Evolutionary conservation across 2,113 vertebrate genomes (phyloP).

Genomic region (Hystrix brachyura): DNA sequence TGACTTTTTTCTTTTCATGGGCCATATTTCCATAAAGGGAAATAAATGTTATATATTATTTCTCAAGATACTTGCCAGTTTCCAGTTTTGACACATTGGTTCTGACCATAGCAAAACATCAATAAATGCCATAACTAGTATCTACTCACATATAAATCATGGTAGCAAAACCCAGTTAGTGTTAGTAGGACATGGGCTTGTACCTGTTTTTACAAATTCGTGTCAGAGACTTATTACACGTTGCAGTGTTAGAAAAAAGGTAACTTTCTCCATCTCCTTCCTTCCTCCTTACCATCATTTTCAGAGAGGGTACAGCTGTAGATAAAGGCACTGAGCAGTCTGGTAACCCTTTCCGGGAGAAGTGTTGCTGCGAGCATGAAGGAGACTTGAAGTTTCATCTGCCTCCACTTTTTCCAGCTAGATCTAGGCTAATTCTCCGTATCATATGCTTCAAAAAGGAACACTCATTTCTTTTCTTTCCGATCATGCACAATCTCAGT

Average conservation of each 20-base stretch:
- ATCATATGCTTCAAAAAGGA: not conserved
- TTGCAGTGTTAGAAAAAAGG: not conserved
- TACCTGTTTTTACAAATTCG: not conserved
- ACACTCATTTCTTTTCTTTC: not conserved
- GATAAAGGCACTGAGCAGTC: not conserved
- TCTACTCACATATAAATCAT: not conserved
- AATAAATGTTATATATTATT: not conserved
- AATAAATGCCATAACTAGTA: not conserved
- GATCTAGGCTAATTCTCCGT: not conserved
- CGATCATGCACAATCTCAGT: not conserved
- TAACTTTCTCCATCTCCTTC: accelerated
- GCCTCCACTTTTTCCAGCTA: not conserved
- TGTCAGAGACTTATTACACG: not conserved
- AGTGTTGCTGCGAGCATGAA: not conserved
- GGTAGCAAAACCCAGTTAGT: not conserved
- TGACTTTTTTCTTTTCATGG: not conserved
- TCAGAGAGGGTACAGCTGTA: not conserved
- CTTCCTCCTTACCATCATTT: not conserved
- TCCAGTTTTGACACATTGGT: not conserved
- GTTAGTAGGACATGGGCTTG: not conserved
- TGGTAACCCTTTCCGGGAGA: not conserved
- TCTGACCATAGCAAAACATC: not conserved
- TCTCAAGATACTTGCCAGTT: not conserved
- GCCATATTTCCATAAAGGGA: not conserved
- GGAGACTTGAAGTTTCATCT: not conserved